phyloP scores from a whole-genome alignment of 2,113 vertebrate species.

The Xiphophorus maculatus region DNA sequence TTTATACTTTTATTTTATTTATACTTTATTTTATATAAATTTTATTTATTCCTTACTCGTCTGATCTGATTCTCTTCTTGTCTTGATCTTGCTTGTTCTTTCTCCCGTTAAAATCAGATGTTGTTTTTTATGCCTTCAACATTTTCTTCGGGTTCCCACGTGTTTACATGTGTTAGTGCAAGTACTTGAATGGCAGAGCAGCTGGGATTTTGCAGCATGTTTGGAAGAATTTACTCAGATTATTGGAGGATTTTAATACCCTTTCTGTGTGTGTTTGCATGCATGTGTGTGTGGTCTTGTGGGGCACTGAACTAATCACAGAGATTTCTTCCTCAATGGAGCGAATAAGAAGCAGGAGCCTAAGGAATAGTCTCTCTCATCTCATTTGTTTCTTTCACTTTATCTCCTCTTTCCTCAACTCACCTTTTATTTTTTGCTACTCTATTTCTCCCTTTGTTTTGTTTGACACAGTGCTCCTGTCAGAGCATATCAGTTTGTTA shows the following conservation, averaged over 20 bases:
- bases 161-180: slow-evolving; percentile 10
- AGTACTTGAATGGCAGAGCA: slow-evolving; percentile 30
- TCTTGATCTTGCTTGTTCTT: background rate
- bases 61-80: background rate
- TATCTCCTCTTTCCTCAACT: background rate
- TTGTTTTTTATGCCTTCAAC: slow-evolving; percentile 10
- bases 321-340: slow-evolving; percentile 61
- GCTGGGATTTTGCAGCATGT: slow-evolving; percentile 39
- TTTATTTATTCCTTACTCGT: background rate
- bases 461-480: slow-evolving; percentile 7
- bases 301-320: slow-evolving; percentile 59
- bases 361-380: slow-evolving; percentile 22
- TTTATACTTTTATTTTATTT: too few relatives aligned
- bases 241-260: slow-evolving; percentile 52
- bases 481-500: slow-evolving; percentile 23
- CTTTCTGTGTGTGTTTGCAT: slow-evolving; percentile 16
- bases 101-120: slow-evolving; percentile 27
- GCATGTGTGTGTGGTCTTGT: slow-evolving; percentile 46
- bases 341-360: slow-evolving; percentile 42
- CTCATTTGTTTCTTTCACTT: background rate
- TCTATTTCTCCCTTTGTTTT: slow-evolving; percentile 1
- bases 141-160: slow-evolving; percentile 25
- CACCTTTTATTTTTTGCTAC: background rate
- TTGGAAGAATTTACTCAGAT: slow-evolving; percentile 55
- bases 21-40: too few relatives aligned